Evolutionary conservation across 92 coral and sea anemone genomes (phyloP).

Genomic region (Siderastrea radians): DNA sequence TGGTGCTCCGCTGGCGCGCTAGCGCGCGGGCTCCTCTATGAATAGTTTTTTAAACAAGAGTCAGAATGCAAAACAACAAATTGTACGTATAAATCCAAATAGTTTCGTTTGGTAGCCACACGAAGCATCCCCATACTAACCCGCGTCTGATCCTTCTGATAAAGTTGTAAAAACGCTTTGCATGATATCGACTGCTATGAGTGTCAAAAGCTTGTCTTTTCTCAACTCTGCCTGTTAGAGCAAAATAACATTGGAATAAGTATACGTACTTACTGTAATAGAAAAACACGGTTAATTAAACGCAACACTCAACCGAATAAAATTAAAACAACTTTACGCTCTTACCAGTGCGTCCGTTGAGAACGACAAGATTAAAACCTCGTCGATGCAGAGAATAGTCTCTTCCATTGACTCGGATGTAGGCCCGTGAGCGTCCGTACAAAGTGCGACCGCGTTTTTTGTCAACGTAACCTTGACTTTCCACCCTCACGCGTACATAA

Average conservation of each 20-base stretch:
- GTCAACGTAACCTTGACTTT: constrained; percentile 17
- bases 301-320: too few species aligned
- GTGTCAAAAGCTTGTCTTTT: not conserved
- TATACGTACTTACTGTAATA: too few species aligned
- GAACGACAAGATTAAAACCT: not conserved
- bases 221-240: not conserved
- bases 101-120: not conserved
- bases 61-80: too few species aligned
- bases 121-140: not conserved
- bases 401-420: constrained; percentile 12
- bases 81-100: too few species aligned
- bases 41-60: too few species aligned
- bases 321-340: too few species aligned
- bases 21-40: too few species aligned
- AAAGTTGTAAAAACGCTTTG: not conserved
- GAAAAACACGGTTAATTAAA: too few species aligned
- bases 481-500: not conserved
- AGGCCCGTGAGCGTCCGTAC: constrained; percentile 16
- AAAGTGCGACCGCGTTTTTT: constrained; percentile 8
- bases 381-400: constrained; percentile 20
- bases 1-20: too few species aligned
- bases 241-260: too few species aligned
- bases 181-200: not conserved
- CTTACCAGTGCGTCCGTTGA: constrained; percentile 7
- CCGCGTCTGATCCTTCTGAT: not conserved